Evolutionary conservation across 2,113 vertebrate genomes (phyloP), one percentile per base, ranked within the genome.

Genomic region (Hippocampus comes): DNA sequence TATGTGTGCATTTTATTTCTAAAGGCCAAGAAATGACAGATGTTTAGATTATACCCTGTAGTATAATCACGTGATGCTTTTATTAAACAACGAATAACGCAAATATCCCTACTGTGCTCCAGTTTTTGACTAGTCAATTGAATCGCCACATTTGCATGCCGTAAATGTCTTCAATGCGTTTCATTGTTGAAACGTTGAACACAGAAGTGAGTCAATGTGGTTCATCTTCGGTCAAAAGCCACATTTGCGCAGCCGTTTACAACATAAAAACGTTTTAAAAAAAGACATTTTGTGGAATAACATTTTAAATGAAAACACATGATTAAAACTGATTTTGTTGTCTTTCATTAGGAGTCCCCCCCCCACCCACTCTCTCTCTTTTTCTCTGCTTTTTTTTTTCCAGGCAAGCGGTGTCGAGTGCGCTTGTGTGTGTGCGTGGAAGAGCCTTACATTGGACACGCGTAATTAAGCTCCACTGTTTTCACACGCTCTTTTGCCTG

Each of bases 381-480:
- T 7, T 53, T 53, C 21, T 53, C 4, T 59, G n/a, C 8, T 9
- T 53, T 27, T 2, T 30, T 27, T 59, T 59, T 27, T 25, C 25
- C 11, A 15, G 5, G 25, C 25, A 30, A 14, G 25, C 25, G 25
- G 57, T 60, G 57, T 27, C n/a, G 41, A 21, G 27, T 18, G 59
- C 7, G 27, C 34, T 5, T 18, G 59, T 34, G 59, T 18, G 42
- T 48, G 63, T 48, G 63, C 42, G 63, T 48, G 42, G n/a, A 21
- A 25, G n/a, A 87, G 80, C 79, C 72, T 75, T 78, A 23, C 85
- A 82, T 82, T 82, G 86, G 86, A 83, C 86, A 87, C 85, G 88
- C 86, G 63, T 89, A 90, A 91, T 90, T 87, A 91, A 78, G 74
- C 76, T 73, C 78, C 79, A 75, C 80, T 86, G 82, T 85, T 87